phyloP scores from a whole-genome alignment of 92 coral and sea anemone genomes.

The Micromussa lordhowensis region DNA sequence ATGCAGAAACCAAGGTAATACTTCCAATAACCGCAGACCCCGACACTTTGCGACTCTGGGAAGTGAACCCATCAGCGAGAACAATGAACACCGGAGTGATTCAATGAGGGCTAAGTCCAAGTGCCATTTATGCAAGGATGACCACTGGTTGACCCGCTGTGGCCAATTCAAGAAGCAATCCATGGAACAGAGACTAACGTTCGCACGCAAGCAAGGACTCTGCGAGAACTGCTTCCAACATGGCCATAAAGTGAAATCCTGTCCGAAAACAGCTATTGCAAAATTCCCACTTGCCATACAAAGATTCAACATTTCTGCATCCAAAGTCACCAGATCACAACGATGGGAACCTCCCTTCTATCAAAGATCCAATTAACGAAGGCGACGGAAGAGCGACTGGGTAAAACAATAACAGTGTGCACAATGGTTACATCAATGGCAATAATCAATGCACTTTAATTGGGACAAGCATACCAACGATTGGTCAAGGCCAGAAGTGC shows the following conservation, averaged over 20 bases:
- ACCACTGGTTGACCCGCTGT: slow-evolving; percentile 62
- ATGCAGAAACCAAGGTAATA: background rate
- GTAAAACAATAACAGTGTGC: slow-evolving; percentile 2
- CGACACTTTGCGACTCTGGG: background rate
- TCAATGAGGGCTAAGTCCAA: background rate
- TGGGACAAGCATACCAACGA: slow-evolving; percentile 21
- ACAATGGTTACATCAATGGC: slow-evolving; percentile 1
- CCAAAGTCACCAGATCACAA: slow-evolving; percentile 2
- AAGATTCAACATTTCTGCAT: slow-evolving; percentile 67
- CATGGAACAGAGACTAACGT: slow-evolving; percentile 42
- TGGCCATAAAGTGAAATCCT: slow-evolving; percentile 48
- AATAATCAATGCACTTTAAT: background rate
- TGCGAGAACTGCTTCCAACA: slow-evolving; percentile 64
- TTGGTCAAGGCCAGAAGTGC: slow-evolving; percentile 32
- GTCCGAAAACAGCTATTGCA: slow-evolving; percentile 65
- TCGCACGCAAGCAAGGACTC: slow-evolving; percentile 47
- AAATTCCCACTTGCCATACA: slow-evolving; percentile 61
- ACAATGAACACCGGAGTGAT: background rate
- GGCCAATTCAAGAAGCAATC: slow-evolving; percentile 31
- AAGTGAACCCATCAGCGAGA: background rate
- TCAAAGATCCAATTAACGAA: background rate
- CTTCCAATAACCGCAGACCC: slow-evolving; percentile 2
- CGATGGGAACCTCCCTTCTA: slow-evolving; percentile 7
- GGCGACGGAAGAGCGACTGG: slow-evolving; percentile 3
- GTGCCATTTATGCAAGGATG: slow-evolving; percentile 51